phyloP scores from a whole-genome alignment of 2,113 vertebrate genomes.

The Ptychochromis oligacanthus region DNA sequence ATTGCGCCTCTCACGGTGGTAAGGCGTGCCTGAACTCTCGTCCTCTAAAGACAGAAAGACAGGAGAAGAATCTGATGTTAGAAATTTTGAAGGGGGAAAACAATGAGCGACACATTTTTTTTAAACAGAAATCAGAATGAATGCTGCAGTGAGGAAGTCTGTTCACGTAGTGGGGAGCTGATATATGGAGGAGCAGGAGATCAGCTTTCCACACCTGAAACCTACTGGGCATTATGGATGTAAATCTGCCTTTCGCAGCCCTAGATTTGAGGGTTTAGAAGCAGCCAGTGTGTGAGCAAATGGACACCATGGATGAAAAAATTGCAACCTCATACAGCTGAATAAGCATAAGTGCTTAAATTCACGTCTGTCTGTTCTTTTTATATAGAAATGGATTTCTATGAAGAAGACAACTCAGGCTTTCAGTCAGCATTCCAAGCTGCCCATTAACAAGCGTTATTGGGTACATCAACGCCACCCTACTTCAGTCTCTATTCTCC shows the following conservation, averaged over 20 bases:
- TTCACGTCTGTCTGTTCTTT: slow-evolving; percentile 38
- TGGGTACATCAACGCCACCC: slow-evolving; percentile 65
- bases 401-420: slow-evolving; percentile 51
- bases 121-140: neutral
- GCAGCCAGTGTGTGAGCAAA: slow-evolving; percentile 1
- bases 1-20: slow-evolving; percentile 95
- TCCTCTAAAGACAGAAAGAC: slow-evolving; percentile 82
- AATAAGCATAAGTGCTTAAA: slow-evolving; percentile 32
- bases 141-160: neutral
- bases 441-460: slow-evolving; percentile 74
- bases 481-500: slow-evolving; percentile 28
- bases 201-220: slow-evolving; percentile 38
- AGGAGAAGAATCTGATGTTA: slow-evolving; percentile 1
- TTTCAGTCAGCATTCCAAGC: slow-evolving; percentile 69
- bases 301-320: slow-evolving; percentile 21
- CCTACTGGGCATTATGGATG: slow-evolving; percentile 25
- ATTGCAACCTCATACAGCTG: slow-evolving; percentile 7
- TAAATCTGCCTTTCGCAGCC: slow-evolving; percentile 43
- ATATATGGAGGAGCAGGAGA: slow-evolving; percentile 14
- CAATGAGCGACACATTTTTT: neutral
- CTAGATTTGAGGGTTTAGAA: slow-evolving; percentile 51
- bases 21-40: slow-evolving; percentile 89
- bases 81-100: neutral
- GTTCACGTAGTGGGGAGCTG: slow-evolving; percentile 22
- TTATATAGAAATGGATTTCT: slow-evolving; percentile 58